Base-by-base conservation (phyloP, 2,113 vertebrate genomes). In the Pterophyllum scalare region DNA sequence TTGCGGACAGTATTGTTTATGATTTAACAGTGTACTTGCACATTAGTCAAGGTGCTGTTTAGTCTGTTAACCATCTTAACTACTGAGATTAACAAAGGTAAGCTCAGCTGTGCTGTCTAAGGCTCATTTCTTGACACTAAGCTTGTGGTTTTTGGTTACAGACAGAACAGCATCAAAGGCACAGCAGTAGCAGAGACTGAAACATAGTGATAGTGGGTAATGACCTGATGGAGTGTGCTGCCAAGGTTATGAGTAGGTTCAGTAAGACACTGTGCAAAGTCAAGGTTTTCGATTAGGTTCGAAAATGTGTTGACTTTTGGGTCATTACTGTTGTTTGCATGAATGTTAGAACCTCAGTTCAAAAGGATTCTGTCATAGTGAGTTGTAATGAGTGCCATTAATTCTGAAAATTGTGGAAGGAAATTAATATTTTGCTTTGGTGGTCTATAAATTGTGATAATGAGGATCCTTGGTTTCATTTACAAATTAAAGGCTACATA, bases 391-490 rank as follows among this genome's bases (percentile, higher is more conserved):
- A 70, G 6, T 20, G 65, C 24, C 43, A 13, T 70, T 2, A 70
- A 70, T 70, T 46, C 24, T 13, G 43, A 46, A 67, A 67, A 67
- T 46, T 67, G 22, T 67, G 64, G 40, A 26, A 49, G 65, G 65
- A 70, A 31, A 52, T 52, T 52, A 70, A 43, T 20, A 15, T 52
- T 40, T 70, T 31, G 24, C 24, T 31, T 70, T 70, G 43, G 24
- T 70, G 17, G 24, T 31, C 65, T 31, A 70, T 70, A 70, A 70
- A 70, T 70, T 70, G 43, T 2, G 1, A 52, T 70, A 70, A 70
- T 52, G 65, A 70, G 65, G 17, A 70, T 22, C 28, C 43, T 70
- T 70, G 43, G 24, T 70, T 70, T 70, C 20, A 70, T 70, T 70
- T 70, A 15, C 6, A 70, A 70, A 54, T 20, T 43, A 49, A 70